Evolutionary conservation across 1,140 invertebrate species (phyloP), one percentile per base, ranked within the genome.

Genomic region (Helicoverpa armigera): DNA sequence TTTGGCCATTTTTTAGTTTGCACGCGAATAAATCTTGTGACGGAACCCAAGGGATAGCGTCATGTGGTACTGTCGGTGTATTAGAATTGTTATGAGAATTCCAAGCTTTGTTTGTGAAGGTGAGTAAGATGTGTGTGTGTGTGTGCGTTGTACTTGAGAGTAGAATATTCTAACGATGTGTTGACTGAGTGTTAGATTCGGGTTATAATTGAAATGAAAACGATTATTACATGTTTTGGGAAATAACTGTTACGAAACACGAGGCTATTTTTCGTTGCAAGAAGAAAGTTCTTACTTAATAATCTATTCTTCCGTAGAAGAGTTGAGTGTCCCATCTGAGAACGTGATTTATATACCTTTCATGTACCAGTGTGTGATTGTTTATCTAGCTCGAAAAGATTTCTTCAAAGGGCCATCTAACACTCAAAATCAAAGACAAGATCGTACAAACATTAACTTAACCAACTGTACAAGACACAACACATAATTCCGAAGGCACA

Each of bases 1-100:
- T 75, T 54, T 58, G 65, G 54, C 75, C 84, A 88, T 86, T 85
- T 88, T 86, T 88, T 85, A 86, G 75, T 82, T 67, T 56, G 74
- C 74, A 60, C 67, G 63, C 51, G 70, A 74, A 85, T 87, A 81
- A 83, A 86, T 86, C 85, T 84, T 70, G 18, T 58, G 31, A 74
- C 50, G 18, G 3, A 23, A 63, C 56, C 16, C 31, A 69, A 43
- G 63, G 65, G 43, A 67, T 69, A 43, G 16, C 43, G 65, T 69
- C 35, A 61, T 61, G 56, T 58, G 43, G 65, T 50, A 69, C n/a
- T 50, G 7, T 18, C 16, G 16, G 31, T n/a, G 31, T 43, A 61
- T 5, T 61, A 29, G 23, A 13, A 3, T 31, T 60, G 13, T 61
- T 61, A 35, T 61, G 12, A 14, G 13, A 12, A 14, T 61, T 29